A percentile compares a stretch with the other conserved stretches of the same genome.
These are phyloP conservation scores for Lacanobia oleracea DNA, from an alignment of 2,888 invertebrate species.

Conservation along the genomic window DNA sequence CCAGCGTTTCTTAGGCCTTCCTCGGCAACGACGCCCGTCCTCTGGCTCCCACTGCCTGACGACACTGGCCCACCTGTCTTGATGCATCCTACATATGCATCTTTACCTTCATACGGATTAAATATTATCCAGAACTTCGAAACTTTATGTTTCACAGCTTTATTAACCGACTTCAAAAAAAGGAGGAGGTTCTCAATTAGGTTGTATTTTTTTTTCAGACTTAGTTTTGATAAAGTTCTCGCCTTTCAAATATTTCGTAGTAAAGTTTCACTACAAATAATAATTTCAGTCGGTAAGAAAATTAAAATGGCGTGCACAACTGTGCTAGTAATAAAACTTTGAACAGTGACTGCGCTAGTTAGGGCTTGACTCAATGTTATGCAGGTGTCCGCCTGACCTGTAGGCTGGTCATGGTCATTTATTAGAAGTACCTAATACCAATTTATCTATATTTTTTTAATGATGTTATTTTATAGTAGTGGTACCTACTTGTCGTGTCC, in stretches of 20 bases:
- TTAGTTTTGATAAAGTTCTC: conserved; percentile 8
- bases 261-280: conserved; percentile 27
- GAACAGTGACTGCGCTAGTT: conserved; percentile 49
- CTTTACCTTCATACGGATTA: no score
- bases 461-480: no score
- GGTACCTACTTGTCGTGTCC: no score
- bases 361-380: conserved; percentile 44
- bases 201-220: no score
- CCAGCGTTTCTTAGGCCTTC: no score
- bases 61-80: no score
- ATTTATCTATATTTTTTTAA: not conserved
- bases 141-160: not conserved
- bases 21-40: no score
- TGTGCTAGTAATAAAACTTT: conserved; percentile 45
- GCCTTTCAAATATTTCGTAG: conserved; percentile 4
- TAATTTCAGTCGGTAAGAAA: conserved; percentile 27
- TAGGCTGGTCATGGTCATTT: conserved; percentile 25
- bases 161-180: conserved; percentile 9
- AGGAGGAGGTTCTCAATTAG: no score
- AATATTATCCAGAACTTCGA: not conserved
- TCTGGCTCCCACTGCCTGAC: no score
- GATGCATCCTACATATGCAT: no score
- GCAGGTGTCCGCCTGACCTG: conserved; percentile 51
- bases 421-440: not conserved
- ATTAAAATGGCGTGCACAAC: conserved; percentile 32